Conservation (phyloP, 2,113 vertebrate species). For the Phalacrocorax pelagicus region DNA sequence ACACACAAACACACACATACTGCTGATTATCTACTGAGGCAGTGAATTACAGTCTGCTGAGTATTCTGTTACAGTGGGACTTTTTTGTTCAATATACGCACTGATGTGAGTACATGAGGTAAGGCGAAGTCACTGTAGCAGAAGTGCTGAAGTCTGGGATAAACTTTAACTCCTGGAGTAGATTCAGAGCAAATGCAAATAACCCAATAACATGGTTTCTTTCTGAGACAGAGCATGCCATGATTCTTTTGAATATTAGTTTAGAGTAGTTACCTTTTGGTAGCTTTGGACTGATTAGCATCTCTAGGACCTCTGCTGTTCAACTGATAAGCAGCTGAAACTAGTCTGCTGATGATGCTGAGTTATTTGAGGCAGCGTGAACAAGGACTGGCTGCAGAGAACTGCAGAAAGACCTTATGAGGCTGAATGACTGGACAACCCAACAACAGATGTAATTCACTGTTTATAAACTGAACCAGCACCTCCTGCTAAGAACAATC, state of each 20-base stretch:
- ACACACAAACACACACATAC: neutral
- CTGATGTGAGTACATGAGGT: neutral
- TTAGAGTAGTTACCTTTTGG: neutral
- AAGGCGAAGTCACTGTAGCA: neutral
- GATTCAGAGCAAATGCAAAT: neutral
- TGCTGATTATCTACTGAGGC: neutral
- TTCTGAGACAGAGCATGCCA: accelerated
- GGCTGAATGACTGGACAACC: neutral
- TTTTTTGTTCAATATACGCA: neutral
- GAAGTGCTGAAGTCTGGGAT: neutral
- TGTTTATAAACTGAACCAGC: neutral
- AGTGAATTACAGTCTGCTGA: neutral
- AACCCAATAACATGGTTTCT: neutral
- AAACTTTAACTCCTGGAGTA: neutral
- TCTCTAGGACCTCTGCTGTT: neutral
- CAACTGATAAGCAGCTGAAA: neutral
- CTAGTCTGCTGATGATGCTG: neutral
- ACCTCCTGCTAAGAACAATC: neutral
- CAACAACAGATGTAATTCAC: neutral
- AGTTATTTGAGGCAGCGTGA: neutral
- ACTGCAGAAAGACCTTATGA: neutral
- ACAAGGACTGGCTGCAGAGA: neutral
- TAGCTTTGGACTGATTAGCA: neutral
- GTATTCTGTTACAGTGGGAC: neutral
- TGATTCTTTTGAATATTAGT: neutral